Conservation (phyloP, 2,888 invertebrate genomes). For the Patella pellucida region DNA sequence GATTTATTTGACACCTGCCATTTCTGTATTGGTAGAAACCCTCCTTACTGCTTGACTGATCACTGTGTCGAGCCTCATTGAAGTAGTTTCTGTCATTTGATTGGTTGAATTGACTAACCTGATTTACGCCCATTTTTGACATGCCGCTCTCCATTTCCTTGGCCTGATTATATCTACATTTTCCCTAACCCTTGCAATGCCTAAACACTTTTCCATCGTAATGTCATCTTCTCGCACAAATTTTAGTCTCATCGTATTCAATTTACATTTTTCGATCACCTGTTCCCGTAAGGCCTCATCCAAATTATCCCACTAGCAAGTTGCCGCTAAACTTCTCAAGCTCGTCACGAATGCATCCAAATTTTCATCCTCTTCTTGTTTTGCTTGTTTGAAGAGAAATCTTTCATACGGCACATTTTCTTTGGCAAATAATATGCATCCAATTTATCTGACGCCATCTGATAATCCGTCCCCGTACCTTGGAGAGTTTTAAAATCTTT, state of each 20-base stretch:
- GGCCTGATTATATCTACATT: too few relatives aligned
- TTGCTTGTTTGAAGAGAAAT: slow-evolving; percentile 15
- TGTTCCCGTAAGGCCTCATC: slow-evolving; percentile 16
- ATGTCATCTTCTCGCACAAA: not conserved
- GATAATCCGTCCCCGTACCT: not conserved
- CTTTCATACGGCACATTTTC: slow-evolving; percentile 20
- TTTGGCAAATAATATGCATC: slow-evolving; percentile 15
- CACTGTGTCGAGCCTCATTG: too few relatives aligned
- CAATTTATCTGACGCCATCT: not conserved
- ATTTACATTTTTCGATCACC: not conserved
- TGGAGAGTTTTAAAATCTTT: not conserved
- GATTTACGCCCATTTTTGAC: not conserved
- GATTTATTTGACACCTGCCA: too few relatives aligned
- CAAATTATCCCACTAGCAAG: slow-evolving; percentile 14
- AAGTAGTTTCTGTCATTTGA: too few relatives aligned
- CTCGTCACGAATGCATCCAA: slow-evolving; percentile 17
- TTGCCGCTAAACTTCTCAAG: slow-evolving; percentile 7
- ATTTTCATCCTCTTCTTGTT: slow-evolving; percentile 19
- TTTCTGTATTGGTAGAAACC: too few relatives aligned
- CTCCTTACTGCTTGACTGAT: too few relatives aligned
- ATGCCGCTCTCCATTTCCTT: too few relatives aligned
- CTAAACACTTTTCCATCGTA: not conserved
- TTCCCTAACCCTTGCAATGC: not conserved
- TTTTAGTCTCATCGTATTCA: not conserved
- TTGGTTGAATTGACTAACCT: not conserved